Evolutionary conservation across 1,140 invertebrate species (phyloP).

Genomic region (Venturia canescens): DNA sequence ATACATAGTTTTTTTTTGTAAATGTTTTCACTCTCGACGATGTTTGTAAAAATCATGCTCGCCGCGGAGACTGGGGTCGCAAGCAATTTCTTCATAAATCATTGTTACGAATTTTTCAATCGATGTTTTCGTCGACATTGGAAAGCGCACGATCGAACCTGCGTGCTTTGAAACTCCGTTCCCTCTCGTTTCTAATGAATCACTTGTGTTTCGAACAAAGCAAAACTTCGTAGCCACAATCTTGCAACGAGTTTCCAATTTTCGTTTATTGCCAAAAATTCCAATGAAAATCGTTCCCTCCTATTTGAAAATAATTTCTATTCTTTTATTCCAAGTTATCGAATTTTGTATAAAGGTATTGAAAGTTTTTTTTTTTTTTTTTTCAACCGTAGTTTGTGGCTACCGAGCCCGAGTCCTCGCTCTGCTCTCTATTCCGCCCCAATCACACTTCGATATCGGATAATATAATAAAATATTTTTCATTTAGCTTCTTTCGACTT

Average conservation of each 20-base stretch:
- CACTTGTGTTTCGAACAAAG: neutral
- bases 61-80: neutral
- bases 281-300: too few relatives aligned
- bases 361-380: constrained; percentile 45
- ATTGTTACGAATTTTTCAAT: neutral
- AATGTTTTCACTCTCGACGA: neutral
- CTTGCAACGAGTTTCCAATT: too few relatives aligned
- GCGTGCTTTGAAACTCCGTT: neutral
- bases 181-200: neutral
- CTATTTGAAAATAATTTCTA: too few relatives aligned
- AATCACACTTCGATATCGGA: neutral
- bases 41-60: neutral
- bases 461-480: constrained; percentile 56
- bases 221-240: too few relatives aligned
- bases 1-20: too few relatives aligned
- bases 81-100: neutral
- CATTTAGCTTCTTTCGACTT: constrained; percentile 45
- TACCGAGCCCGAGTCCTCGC: too few relatives aligned
- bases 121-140: constrained; percentile 44
- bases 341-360: neutral
- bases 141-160: constrained; percentile 55
- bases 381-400: neutral
- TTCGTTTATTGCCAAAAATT: too few relatives aligned
- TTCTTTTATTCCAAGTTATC: too few relatives aligned
- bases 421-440: too few relatives aligned